Percentiles rank a stretch among this genome's conserved stretches.
Evolutionary conservation across 2,797 vertebrate species (phyloP).

Genomic region (Sebastes flavidus): DNA sequence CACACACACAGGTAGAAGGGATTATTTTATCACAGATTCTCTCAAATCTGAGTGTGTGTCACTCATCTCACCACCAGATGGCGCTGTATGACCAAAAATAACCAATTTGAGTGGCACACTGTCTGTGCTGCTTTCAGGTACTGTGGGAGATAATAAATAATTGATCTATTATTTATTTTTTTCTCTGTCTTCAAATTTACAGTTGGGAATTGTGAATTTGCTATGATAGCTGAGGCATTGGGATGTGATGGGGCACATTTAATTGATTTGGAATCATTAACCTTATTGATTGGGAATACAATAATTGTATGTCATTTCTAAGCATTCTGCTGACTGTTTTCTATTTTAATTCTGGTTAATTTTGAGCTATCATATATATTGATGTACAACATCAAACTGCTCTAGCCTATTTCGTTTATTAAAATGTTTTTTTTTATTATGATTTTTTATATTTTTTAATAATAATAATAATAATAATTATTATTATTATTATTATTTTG

Average conservation of each 20-base stretch:
- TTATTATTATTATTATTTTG: not conserved
- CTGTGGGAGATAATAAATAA: not conserved
- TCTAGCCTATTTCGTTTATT: not conserved
- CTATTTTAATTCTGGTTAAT: not conserved
- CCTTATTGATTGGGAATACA: not conserved
- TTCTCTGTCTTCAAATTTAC: not conserved
- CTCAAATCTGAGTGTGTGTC: not conserved
- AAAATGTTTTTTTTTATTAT: too few species aligned
- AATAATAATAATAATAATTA: too few species aligned
- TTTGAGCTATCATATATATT: not conserved
- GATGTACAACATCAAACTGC: not conserved
- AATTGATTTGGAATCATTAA: not conserved
- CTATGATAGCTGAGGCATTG: not conserved
- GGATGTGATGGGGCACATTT: not conserved
- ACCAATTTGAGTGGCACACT: rapidly evolving
- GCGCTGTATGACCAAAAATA: constrained; percentile 3
- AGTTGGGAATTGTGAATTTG: not conserved
- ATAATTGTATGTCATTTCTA: not conserved
- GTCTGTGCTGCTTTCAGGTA: not conserved
- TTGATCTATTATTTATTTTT: too few species aligned
- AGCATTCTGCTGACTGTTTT: not conserved
- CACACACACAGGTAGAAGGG: too few species aligned
- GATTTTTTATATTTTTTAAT: too few species aligned
- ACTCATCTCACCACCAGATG: not conserved
- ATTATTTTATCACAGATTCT: too few species aligned